Base-by-base conservation (phyloP, 2,113 vertebrate genomes). In the Protomyctophum bolini region DNA sequence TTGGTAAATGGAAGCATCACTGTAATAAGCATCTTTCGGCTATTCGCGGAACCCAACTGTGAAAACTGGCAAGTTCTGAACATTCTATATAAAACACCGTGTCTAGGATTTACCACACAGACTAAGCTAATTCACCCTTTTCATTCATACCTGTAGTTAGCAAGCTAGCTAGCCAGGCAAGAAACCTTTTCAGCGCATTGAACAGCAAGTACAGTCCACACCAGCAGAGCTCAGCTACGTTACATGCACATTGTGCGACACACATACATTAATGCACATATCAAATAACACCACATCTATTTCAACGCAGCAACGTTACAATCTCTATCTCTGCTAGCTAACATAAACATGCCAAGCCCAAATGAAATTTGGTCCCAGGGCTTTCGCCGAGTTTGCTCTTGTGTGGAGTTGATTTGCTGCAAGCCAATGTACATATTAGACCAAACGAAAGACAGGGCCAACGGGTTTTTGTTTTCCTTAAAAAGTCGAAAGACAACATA, bases 91-190 rank as follows among this genome's bases (percentile, higher is more conserved):
- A 41, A 41, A 4, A 41, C 33, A 41, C 33, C 3, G 33, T 41
- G 33, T 41, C 33, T 6, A 41, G 33, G 33, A 55, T 77, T 75
- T 67, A 63, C 58, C 66, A 57, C 66, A 51, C 1, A 46, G 57
- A 7, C 11, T 58, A 83, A 80, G 50, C 76, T 76, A n/a, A 57
- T 33, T 11, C 62, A 49, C 9, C 49, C 64, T 28, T 69, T 73
- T 67, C 85, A 69, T 69, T 79, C 58, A 65, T 56, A 72, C 57
- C 12, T 41, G 70, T 41, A 58, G 58, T 79, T 87, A 88, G 83
- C 82, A 86, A 87, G 46, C 81, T 5, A 84, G 86, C 86, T 87
- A 73, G 70, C 73, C 2, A 10, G 55, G 33, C 21, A 63, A 72
- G 73, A n/a, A 70, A 60, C 63, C 6, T 68, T 61, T 64, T 73